A percentile compares a stretch with the other conserved stretches of the same genome.
Evolutionary conservation across 2,797 vertebrate genomes (phyloP).

Genomic region (Girardinus metallicus): DNA sequence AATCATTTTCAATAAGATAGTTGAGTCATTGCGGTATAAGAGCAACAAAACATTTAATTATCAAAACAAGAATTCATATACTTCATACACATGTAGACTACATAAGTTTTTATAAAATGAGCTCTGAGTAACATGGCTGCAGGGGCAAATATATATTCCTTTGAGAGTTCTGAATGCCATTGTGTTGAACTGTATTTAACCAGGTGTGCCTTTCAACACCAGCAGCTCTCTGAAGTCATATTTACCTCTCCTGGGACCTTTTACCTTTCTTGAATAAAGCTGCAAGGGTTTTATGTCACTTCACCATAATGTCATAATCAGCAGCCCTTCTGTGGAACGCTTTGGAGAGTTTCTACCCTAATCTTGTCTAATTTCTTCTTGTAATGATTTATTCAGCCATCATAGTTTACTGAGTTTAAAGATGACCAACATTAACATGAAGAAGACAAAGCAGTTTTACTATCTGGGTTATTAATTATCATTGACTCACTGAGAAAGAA

Average conservation of each 20-base stretch:
- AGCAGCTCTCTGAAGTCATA: background rate
- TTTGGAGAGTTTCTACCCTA: background rate
- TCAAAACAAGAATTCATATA: background rate
- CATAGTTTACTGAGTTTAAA: background rate
- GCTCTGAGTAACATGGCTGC: background rate
- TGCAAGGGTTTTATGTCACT: conserved; percentile 9
- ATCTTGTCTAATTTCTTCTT: background rate
- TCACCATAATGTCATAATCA: conserved; percentile 4
- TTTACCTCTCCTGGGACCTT: background rate
- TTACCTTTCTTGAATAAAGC: conserved; percentile 7
- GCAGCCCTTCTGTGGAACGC: background rate
- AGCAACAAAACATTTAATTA: background rate
- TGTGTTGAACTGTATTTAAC: background rate
- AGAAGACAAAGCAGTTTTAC: background rate
- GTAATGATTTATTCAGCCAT: background rate
- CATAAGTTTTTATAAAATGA: background rate
- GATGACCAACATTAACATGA: background rate
- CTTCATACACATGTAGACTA: background rate
- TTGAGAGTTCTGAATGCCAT: background rate
- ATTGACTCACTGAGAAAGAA: background rate
- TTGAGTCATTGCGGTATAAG: background rate
- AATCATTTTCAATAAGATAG: background rate
- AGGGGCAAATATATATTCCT: background rate
- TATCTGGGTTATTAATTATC: background rate
- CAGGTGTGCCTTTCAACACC: background rate